A percentile compares a stretch with the other conserved stretches of the same genome.
Evolutionary conservation across 2,113 vertebrate species (phyloP).

Genomic region (Prochilodus magdalenae): DNA sequence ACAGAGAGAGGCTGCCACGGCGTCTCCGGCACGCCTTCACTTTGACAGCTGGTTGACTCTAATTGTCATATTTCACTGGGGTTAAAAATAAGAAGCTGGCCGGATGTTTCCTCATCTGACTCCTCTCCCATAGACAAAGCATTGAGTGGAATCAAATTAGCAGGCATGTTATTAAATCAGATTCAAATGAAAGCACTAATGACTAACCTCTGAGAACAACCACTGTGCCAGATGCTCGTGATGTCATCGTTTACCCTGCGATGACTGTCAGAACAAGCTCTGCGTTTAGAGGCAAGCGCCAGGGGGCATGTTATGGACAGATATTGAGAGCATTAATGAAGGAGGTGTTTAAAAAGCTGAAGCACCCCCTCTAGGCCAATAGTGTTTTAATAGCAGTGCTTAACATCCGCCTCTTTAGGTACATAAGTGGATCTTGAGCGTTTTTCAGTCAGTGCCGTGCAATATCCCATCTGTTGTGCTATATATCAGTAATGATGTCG

Average conservation of each 20-base stretch:
- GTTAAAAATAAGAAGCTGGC: constrained; percentile 74
- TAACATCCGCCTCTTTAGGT: constrained; percentile 17
- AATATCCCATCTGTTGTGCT: background rate
- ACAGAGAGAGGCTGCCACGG: constrained; percentile 36
- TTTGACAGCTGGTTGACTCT: constrained; percentile 62
- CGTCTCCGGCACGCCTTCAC: constrained; percentile 50
- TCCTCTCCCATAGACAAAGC: constrained; percentile 70
- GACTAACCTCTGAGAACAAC: constrained; percentile 67
- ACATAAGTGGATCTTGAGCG: background rate
- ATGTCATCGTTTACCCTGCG: constrained; percentile 46
- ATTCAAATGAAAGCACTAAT: constrained; percentile 72
- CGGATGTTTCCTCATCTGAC: constrained; percentile 70
- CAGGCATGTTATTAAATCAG: constrained; percentile 76
- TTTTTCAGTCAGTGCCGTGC: background rate
- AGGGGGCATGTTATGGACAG: constrained; percentile 31
- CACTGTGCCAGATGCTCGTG: constrained; percentile 56
- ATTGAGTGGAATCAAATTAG: constrained; percentile 76
- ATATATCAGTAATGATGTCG: no score
- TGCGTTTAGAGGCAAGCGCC: constrained; percentile 35
- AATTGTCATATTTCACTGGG: constrained; percentile 70
- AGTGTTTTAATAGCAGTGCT: constrained; percentile 11
- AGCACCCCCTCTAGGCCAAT: constrained; percentile 19
- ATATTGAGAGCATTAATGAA: constrained; percentile 31
- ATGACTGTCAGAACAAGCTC: constrained; percentile 47
- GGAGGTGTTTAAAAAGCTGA: constrained; percentile 20